Conservation (phyloP, 2,888 invertebrate species). For the Chrysomela aeneicollis region DNA sequence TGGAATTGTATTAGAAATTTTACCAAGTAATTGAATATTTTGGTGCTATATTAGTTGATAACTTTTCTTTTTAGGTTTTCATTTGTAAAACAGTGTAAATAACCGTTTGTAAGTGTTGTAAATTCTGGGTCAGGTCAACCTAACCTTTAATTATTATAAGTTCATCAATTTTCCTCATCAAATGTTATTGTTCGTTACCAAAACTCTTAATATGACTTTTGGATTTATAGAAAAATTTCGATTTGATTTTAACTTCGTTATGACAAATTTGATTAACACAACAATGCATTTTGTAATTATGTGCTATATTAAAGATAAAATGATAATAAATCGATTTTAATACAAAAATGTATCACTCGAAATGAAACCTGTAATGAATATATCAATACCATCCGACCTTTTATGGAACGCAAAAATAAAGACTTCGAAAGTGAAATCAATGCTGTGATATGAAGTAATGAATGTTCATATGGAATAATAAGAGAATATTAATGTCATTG, state of each 20-base stretch:
- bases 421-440: too few species aligned
- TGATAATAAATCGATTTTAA: slow-evolving; percentile 47
- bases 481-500: too few species aligned
- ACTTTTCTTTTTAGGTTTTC: slow-evolving; percentile 13
- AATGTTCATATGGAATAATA: too few species aligned
- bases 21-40: slow-evolving; percentile 32
- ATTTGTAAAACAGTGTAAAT: slow-evolving; percentile 51
- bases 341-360: slow-evolving; percentile 8
- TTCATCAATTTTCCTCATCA: slow-evolving; percentile 22
- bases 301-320: slow-evolving; percentile 54
- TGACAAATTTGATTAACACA: slow-evolving; percentile 39
- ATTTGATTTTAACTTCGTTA: slow-evolving; percentile 19
- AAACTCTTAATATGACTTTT: slow-evolving; percentile 42
- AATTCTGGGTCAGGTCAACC: slow-evolving; percentile 45
- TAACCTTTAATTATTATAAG: slow-evolving; percentile 26
- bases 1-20: not conserved
- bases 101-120: slow-evolving; percentile 45
- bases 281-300: slow-evolving; percentile 51
- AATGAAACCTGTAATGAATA: too few species aligned
- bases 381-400: too few species aligned
- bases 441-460: too few species aligned
- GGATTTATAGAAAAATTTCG: slow-evolving; percentile 39
- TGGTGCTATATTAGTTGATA: slow-evolving; percentile 52
- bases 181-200: slow-evolving; percentile 37
- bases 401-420: too few species aligned